Evolutionary conservation across 2,888 invertebrate species (phyloP).

Genomic region (Drosophila nr. perissopoda): DNA sequence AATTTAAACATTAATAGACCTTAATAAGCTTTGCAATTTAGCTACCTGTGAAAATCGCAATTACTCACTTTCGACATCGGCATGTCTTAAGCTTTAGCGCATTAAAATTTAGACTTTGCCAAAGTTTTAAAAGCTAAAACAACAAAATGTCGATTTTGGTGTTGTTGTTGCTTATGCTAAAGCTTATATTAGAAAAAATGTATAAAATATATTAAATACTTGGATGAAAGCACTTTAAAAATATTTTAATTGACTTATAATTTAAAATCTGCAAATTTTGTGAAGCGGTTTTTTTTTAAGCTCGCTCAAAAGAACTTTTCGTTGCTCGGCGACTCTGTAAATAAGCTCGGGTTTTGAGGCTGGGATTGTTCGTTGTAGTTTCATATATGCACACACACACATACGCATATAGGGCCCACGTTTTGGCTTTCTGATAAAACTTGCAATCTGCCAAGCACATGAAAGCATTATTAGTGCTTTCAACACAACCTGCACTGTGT

Average conservation of each 20-base stretch:
- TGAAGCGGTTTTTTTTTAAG: conserved; percentile 40
- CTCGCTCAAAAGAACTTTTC: conserved; percentile 38
- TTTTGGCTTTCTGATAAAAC: conserved; percentile 69
- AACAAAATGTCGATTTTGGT: conserved; percentile 10
- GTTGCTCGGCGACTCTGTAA: conserved; percentile 9
- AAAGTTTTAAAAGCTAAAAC: conserved; percentile 61
- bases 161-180: conserved; percentile 9
- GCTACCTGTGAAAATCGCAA: not conserved
- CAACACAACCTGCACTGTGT: conserved; percentile 16
- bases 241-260: not conserved
- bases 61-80: not conserved
- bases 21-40: conserved; percentile 22
- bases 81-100: conserved; percentile 71
- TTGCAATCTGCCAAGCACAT: conserved; percentile 71
- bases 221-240: not conserved
- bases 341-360: conserved; percentile 49
- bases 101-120: conserved; percentile 60
- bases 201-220: not conserved
- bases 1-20: not conserved
- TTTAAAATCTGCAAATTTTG: conserved; percentile 1
- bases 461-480: conserved; percentile 73
- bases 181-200: conserved; percentile 35
- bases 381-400: conserved; percentile 1
- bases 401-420: conserved; percentile 13
- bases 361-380: conserved; percentile 3